Conservation (phyloP, 2,888 invertebrate species). For the Boloria euphrosyne region DNA sequence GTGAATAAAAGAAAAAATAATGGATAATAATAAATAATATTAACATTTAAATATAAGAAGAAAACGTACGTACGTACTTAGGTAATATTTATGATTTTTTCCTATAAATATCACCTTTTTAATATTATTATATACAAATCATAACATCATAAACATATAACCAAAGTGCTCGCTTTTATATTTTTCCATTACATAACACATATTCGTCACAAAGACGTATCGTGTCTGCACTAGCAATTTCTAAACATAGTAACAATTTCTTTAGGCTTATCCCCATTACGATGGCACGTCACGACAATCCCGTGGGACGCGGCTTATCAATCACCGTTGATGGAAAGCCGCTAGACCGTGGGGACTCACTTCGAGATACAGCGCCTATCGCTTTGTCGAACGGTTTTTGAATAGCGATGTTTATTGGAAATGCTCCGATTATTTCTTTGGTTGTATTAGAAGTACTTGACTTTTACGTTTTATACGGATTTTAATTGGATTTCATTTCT, state of each 20-base stretch:
- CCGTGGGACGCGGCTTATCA: conserved; percentile 63
- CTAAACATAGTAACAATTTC: conserved; percentile 20
- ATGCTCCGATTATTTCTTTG: conserved; percentile 20
- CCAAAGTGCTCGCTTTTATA: background rate
- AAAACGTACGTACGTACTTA: no score
- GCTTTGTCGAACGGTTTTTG: conserved; percentile 29
- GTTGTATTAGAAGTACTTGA: conserved; percentile 17
- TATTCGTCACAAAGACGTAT: background rate
- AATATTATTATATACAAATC: no score
- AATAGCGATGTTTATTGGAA: conserved; percentile 31
- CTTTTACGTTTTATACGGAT: conserved; percentile 17
- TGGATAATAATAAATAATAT: no score
- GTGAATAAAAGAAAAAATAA: no score
- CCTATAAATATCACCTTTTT: no score
- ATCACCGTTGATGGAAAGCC: conserved; percentile 67
- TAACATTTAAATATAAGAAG: no score
- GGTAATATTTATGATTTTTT: no score
- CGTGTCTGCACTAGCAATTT: conserved; percentile 5
- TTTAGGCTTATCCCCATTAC: conserved; percentile 40
- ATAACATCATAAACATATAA: no score
- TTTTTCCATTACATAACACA: background rate
- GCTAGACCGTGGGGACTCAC: conserved; percentile 52
- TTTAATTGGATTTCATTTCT: conserved; percentile 21
- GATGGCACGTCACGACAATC: conserved; percentile 47
- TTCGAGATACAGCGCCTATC: conserved; percentile 34